Conservation (phyloP, 2,888 invertebrate species). For the Catonia carolina region DNA sequence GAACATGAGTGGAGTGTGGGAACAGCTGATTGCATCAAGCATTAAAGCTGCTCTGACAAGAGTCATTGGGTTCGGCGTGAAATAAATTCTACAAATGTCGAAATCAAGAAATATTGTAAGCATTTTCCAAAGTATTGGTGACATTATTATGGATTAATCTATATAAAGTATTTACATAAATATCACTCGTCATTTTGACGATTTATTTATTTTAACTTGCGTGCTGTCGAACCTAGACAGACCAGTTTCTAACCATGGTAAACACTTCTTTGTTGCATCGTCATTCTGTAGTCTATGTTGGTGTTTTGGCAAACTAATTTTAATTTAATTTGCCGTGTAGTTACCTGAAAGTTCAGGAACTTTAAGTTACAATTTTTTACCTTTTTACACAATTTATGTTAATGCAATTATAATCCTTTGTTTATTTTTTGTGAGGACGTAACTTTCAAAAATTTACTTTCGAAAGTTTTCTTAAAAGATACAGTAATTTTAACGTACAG, state of each 20-base stretch:
- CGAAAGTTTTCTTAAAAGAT: too few species aligned
- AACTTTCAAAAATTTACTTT: too few species aligned
- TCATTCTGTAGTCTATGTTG: slow-evolving; percentile 25
- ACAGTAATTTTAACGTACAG: too few species aligned
- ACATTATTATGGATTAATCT: neutral
- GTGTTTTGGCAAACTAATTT: neutral
- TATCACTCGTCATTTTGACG: neutral
- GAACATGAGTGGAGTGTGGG: slow-evolving; percentile 1
- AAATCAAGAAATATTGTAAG: slow-evolving; percentile 33
- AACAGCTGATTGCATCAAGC: slow-evolving; percentile 28
- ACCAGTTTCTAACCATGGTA: slow-evolving; percentile 29
- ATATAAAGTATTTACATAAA: neutral
- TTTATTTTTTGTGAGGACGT: too few species aligned
- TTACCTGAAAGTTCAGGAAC: neutral
- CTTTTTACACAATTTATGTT: neutral
- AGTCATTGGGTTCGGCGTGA: slow-evolving; percentile 19
- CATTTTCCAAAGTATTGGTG: too few species aligned
- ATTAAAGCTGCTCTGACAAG: slow-evolving; percentile 28
- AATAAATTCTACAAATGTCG: slow-evolving; percentile 32
- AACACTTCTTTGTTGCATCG: slow-evolving; percentile 32
- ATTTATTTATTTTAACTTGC: neutral
- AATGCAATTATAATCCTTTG: too few species aligned
- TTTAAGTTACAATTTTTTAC: neutral
- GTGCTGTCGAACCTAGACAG: slow-evolving; percentile 7
- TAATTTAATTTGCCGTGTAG: neutral